These are phyloP conservation scores for Micronisus gabar DNA, from an alignment of 2,113 vertebrate genomes.

Conservation along the genomic window DNA sequence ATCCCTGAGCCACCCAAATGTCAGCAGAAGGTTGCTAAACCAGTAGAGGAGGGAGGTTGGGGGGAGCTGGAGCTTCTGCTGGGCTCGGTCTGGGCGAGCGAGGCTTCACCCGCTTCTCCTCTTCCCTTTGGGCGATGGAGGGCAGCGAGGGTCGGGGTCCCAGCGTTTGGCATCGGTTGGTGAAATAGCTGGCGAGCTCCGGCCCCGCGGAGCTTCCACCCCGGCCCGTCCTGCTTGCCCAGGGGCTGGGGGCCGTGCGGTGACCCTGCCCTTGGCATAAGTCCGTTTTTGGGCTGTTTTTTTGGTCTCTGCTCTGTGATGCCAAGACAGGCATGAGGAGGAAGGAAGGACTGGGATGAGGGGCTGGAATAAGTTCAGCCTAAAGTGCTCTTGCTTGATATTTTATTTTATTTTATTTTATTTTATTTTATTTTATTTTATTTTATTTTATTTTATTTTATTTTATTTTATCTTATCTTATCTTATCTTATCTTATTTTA, in stretches of 20 bases:
- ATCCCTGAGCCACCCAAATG: not conserved
- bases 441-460: not conserved
- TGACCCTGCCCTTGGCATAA: not conserved
- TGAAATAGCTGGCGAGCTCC: not conserved
- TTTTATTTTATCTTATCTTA: not conserved
- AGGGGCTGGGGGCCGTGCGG: not conserved
- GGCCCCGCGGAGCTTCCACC: fast-evolving
- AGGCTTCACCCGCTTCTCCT: not conserved
- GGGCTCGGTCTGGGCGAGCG: fast-evolving
- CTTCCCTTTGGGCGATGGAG: not conserved
- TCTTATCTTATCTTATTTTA: not conserved
- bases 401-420: not conserved
- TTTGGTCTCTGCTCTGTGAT: not conserved
- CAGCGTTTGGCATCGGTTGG: not conserved
- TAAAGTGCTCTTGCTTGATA: not conserved
- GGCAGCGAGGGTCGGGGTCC: not conserved
- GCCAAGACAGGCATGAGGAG: fast-evolving
- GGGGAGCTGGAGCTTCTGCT: not conserved
- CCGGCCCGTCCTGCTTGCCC: fast-evolving
- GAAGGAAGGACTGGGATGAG: not conserved
- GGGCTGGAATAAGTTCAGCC: not conserved
- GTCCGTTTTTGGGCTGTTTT: not conserved
- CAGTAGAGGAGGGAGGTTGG: not conserved
- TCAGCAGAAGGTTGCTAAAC: not conserved
- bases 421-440: not conserved